phyloP scores from a whole-genome alignment of 2,113 vertebrate genomes.

The Probosciger aterrimus region DNA sequence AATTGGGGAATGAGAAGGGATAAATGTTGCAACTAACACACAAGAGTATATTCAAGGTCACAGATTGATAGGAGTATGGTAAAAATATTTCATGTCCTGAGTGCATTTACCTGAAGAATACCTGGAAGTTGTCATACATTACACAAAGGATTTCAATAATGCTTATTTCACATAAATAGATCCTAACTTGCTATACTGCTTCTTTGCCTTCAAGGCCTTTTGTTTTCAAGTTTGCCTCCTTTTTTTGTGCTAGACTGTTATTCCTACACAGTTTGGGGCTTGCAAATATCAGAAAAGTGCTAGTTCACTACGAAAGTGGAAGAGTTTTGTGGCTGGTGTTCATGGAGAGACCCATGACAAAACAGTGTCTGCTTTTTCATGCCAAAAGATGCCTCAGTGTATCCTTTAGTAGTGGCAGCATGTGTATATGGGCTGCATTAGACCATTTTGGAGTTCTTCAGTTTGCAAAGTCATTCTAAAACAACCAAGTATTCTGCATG shows the following conservation, averaged over 20 bases:
- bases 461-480: background rate
- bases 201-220: background rate
- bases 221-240: background rate
- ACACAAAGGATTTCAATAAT: background rate
- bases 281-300: background rate
- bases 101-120: background rate
- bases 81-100: background rate
- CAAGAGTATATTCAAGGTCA: background rate
- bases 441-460: background rate
- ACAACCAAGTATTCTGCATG: background rate
- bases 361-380: background rate
- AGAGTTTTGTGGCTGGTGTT: background rate
- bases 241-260: background rate
- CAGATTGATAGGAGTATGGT: background rate
- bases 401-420: background rate
- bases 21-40: background rate
- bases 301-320: background rate
- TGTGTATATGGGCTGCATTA: background rate
- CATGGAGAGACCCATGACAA: rapidly evolving
- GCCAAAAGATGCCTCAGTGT: background rate
- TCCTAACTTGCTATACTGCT: background rate
- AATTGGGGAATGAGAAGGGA: background rate
- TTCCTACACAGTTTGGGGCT: background rate
- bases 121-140: background rate
- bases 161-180: background rate